Evolutionary conservation across 2,888 invertebrate genomes (phyloP).

Genomic region (Chrysina gloriosa): DNA sequence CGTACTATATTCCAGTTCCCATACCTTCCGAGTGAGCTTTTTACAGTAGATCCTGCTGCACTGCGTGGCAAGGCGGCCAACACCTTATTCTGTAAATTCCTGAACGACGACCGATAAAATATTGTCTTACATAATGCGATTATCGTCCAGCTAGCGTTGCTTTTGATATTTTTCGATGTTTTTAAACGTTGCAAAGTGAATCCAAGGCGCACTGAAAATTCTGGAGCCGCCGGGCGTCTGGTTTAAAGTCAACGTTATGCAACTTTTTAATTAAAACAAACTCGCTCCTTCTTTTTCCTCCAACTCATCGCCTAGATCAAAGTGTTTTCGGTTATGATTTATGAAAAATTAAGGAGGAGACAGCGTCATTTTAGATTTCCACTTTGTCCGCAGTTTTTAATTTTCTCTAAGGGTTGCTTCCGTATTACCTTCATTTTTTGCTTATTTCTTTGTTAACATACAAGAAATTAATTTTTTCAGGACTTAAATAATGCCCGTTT

Average conservation of each 20-base stretch:
- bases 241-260: slow-evolving; percentile 29
- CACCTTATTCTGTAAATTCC: slow-evolving; percentile 28
- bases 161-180: background rate
- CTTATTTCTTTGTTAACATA: too few species aligned
- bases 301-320: slow-evolving; percentile 7
- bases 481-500: too few species aligned
- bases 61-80: slow-evolving; percentile 1
- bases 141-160: background rate
- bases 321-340: slow-evolving; percentile 30
- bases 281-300: slow-evolving; percentile 7
- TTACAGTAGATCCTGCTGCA: slow-evolving; percentile 4
- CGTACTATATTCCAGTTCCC: slow-evolving; percentile 12
- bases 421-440: background rate
- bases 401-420: background rate
- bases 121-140: slow-evolving; percentile 3
- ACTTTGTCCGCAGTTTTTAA: background rate
- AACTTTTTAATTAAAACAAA: slow-evolving; percentile 38
- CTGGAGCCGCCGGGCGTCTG: background rate
- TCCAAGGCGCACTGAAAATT: slow-evolving; percentile 11
- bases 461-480: too few species aligned
- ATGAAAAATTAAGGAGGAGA: background rate
- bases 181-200: background rate
- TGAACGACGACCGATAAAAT: slow-evolving; percentile 1
- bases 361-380: background rate
- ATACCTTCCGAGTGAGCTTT: slow-evolving; percentile 18